Percentiles rank a stretch among this genome's conserved stretches.
These are phyloP conservation scores for Aramus guarauna DNA, from an alignment of 2,113 vertebrate genomes.

Conservation along the genomic window DNA sequence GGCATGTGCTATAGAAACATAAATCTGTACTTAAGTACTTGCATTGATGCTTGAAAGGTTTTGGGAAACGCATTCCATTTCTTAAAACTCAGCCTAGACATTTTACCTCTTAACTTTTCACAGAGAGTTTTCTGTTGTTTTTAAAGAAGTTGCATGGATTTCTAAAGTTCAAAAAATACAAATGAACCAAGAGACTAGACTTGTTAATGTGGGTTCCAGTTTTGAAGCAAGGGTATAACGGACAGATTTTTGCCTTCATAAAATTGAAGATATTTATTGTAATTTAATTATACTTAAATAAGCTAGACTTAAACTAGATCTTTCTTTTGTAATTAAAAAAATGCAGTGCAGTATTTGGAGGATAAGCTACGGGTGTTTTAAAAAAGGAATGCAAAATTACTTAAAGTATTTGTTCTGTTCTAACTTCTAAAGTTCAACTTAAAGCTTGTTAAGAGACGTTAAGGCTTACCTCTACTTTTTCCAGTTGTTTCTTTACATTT, in stretches of 20 bases:
- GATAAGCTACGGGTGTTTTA: not conserved
- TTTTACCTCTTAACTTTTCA: not conserved
- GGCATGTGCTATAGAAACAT: not conserved
- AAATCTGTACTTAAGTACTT: not conserved
- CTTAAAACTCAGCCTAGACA: not conserved
- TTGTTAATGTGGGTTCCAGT: not conserved
- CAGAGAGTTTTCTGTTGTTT: not conserved
- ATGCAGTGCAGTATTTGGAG: not conserved
- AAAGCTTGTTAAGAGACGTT: not conserved
- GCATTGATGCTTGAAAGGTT: not conserved
- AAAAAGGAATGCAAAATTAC: not conserved
- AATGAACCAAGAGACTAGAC: not conserved
- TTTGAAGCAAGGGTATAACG: not conserved
- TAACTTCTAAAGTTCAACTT: not conserved
- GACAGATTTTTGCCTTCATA: not conserved
- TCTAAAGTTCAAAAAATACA: not conserved
- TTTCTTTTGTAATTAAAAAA: not conserved
- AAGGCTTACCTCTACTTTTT: conserved; percentile 62
- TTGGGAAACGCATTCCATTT: not conserved
- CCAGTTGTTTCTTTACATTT: conserved; percentile 54
- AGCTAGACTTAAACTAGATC: not conserved
- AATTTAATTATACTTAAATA: not conserved
- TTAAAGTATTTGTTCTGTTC: not conserved
- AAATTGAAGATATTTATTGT: not conserved
- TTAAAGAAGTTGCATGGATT: not conserved